phyloP scores from a whole-genome alignment of 2,888 invertebrate species.

The Parnassius mnemosyne region DNA sequence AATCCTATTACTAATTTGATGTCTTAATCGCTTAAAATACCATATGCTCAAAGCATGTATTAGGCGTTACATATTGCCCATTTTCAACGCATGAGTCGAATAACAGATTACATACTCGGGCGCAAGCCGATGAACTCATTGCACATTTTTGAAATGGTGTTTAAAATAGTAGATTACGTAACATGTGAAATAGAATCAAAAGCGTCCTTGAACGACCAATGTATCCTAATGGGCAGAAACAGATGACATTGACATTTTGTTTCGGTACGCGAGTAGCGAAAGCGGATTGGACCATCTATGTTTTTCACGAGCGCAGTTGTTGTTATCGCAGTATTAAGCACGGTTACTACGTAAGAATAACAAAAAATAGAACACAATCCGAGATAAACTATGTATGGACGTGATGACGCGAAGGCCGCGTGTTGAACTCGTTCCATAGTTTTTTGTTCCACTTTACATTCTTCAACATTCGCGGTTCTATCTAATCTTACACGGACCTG shows the following conservation, averaged over 20 bases:
- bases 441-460: not conserved
- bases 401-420: not conserved
- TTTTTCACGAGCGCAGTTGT: constrained; percentile 8
- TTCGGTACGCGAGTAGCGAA: not conserved
- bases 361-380: constrained; percentile 5
- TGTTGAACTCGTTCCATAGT: constrained; percentile 2
- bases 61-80: no score
- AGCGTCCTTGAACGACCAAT: constrained; percentile 60
- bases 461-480: not conserved
- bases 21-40: no score
- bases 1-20: no score
- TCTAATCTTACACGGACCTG: not conserved
- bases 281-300: not conserved
- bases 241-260: constrained; percentile 15
- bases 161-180: constrained; percentile 58
- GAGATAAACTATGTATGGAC: constrained; percentile 7
- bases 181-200: constrained; percentile 51
- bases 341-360: constrained; percentile 10
- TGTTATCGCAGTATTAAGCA: constrained; percentile 2
- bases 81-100: constrained; percentile 15
- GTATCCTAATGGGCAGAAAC: constrained; percentile 26
- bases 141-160: constrained; percentile 40
- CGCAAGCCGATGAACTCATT: constrained; percentile 52
- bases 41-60: no score
- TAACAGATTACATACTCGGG: constrained; percentile 32